phyloP scores from a whole-genome alignment of 2,888 invertebrate species.

The Nomada flava region DNA sequence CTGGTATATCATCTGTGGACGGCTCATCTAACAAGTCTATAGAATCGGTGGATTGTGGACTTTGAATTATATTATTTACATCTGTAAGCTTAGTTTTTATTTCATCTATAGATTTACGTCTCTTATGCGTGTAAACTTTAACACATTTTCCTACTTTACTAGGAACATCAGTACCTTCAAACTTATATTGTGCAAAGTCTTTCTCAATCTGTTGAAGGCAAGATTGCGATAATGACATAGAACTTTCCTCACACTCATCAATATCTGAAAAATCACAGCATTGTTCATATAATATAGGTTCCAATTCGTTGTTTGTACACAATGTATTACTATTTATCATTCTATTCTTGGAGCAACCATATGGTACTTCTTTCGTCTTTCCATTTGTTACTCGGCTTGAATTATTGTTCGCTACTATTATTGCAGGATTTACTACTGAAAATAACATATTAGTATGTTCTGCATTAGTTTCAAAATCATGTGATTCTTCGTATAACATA shows the following conservation, averaged over 20 bases:
- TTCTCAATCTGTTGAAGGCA: slow-evolving; percentile 54
- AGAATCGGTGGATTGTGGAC: slow-evolving; percentile 68
- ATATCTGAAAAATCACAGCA: slow-evolving; percentile 74
- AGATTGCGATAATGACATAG: slow-evolving; percentile 49
- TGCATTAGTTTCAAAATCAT: slow-evolving; percentile 29
- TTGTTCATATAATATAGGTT: slow-evolving; percentile 73
- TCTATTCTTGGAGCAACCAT: slow-evolving; percentile 32
- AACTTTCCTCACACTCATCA: slow-evolving; percentile 50
- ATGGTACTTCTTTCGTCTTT: slow-evolving; percentile 41
- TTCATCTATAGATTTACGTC: slow-evolving; percentile 74
- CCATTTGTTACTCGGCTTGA: slow-evolving; percentile 15
- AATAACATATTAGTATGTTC: slow-evolving; percentile 19
- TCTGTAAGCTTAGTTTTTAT: slow-evolving; percentile 56
- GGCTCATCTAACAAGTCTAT: slow-evolving; percentile 80
- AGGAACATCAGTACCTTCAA: slow-evolving; percentile 60
- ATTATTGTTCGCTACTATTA: slow-evolving; percentile 18
- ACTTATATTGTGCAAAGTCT: slow-evolving; percentile 53
- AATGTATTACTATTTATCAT: slow-evolving; percentile 35
- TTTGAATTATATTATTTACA: slow-evolving; percentile 53
- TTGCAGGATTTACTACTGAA: slow-evolving; percentile 25
- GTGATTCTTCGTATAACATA: slow-evolving; percentile 67
- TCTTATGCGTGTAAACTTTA: slow-evolving; percentile 81
- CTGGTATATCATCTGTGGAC: slow-evolving; percentile 74
- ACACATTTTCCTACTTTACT: slow-evolving; percentile 78
- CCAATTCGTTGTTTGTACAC: slow-evolving; percentile 49